These are phyloP conservation scores for Eptatretus burgeri DNA, from an alignment of 2,113 vertebrate genomes.

Conservation along the genomic window DNA sequence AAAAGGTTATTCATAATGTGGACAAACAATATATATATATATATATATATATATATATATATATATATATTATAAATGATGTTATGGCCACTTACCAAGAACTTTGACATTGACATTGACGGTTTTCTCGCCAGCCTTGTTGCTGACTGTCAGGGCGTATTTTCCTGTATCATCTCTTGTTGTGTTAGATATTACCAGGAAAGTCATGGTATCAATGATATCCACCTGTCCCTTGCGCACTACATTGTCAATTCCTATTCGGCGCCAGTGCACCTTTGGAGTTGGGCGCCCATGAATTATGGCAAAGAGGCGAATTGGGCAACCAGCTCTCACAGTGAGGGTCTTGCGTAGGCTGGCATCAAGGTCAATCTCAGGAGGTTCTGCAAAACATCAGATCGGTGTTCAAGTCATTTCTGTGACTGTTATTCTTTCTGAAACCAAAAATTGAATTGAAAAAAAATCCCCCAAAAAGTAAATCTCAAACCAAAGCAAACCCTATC, in stretches of 20 bases:
- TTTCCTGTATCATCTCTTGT: slow-evolving; percentile 80
- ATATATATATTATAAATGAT: too few relatives aligned
- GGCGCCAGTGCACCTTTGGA: slow-evolving; percentile 63
- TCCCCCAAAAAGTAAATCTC: too few relatives aligned
- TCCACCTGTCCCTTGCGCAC: slow-evolving; percentile 73
- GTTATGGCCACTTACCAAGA: slow-evolving; percentile 30
- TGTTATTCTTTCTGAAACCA: neutral
- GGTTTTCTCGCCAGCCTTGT: slow-evolving; percentile 67
- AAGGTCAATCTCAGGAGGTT: slow-evolving; percentile 60
- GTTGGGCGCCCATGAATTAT: slow-evolving; percentile 60
- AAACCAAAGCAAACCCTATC: too few relatives aligned
- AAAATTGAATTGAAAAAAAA: neutral
- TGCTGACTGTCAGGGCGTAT: slow-evolving; percentile 57
- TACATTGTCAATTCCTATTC: slow-evolving; percentile 79
- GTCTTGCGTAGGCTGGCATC: slow-evolving; percentile 69
- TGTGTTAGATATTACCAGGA: slow-evolving; percentile 65
- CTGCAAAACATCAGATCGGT: slow-evolving; percentile 21
- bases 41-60: too few relatives aligned
- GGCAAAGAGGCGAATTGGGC: slow-evolving; percentile 75
- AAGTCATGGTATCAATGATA: slow-evolving; percentile 87
- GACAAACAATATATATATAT: too few relatives aligned
- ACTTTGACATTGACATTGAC: slow-evolving; percentile 83
- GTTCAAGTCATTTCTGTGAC: neutral
- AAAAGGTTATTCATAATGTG: too few relatives aligned
- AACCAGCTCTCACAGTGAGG: slow-evolving; percentile 59